A percentile compares a stretch with the other conserved stretches of the same genome.
phyloP scores from a whole-genome alignment of 2,113 vertebrate genomes.

The Callithrix jacchus region DNA sequence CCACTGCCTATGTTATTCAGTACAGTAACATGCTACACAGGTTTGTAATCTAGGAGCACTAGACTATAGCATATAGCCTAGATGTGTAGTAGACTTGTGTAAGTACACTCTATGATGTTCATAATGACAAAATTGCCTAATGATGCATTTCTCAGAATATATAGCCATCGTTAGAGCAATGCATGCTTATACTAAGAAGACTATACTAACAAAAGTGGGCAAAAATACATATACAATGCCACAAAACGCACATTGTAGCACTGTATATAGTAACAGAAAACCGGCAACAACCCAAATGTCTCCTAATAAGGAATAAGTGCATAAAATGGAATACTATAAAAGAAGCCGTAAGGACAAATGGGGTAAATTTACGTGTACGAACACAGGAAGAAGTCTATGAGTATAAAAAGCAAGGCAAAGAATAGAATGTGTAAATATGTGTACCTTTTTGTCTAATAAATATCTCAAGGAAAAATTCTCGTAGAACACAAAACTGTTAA shows the following conservation, averaged over 20 bases:
- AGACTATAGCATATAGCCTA: not conserved
- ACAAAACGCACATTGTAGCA: not conserved
- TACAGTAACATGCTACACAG: not conserved
- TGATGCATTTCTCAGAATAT: not conserved
- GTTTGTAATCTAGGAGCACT: not conserved
- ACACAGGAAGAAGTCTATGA: not conserved
- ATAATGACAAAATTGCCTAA: not conserved
- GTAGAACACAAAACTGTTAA: not conserved
- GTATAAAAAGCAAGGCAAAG: not conserved
- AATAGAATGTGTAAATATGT: not conserved
- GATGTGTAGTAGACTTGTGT: not conserved
- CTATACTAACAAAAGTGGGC: not conserved
- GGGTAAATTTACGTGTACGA: not conserved
- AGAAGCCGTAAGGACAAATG: not conserved
- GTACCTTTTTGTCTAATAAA: not conserved
- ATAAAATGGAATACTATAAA: not conserved
- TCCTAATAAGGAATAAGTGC: not conserved
- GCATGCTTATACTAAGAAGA: not conserved
- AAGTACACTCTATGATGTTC: not conserved
- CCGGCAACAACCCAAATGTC: not conserved
- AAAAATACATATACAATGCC: not conserved
- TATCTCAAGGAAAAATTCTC: not conserved
- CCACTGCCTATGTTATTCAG: not conserved
- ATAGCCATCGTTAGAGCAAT: not conserved
- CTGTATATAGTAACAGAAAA: not conserved